Conservation (phyloP, 1,140 invertebrate genomes). For the Drosophila triauraria region DNA sequence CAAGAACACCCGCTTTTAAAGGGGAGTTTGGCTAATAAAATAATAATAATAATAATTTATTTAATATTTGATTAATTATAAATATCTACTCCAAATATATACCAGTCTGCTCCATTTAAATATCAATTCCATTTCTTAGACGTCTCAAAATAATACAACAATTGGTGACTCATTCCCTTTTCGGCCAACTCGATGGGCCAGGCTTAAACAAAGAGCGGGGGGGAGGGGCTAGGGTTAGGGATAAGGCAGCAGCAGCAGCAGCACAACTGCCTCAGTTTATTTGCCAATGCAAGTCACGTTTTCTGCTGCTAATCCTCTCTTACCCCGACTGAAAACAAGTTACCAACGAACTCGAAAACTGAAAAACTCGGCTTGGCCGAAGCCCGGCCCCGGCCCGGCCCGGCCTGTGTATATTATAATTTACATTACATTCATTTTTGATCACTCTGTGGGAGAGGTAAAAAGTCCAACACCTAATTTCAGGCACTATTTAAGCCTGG, state of each 20-base stretch:
- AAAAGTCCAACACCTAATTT: slow-evolving; percentile 69
- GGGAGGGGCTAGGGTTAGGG: neutral
- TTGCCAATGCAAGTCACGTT: slow-evolving; percentile 82
- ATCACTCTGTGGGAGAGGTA: neutral
- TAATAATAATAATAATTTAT: neutral
- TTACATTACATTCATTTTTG: slow-evolving; percentile 75
- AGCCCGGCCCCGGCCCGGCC: neutral
- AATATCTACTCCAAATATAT: neutral
- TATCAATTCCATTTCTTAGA: slow-evolving; percentile 13
- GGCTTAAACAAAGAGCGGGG: neutral
- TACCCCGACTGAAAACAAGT: slow-evolving; percentile 54
- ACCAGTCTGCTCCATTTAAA: neutral
- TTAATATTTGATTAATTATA: neutral
- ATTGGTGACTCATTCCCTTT: slow-evolving; percentile 30
- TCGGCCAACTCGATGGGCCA: slow-evolving; percentile 7
- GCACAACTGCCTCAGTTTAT: slow-evolving; percentile 69
- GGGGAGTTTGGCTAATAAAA: too few relatives aligned
- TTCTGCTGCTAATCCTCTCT: slow-evolving; percentile 46
- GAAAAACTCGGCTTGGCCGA: slow-evolving; percentile 20
- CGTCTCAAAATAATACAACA: slow-evolving; percentile 1
- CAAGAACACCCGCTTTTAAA: too few relatives aligned
- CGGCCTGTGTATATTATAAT: slow-evolving; percentile 59
- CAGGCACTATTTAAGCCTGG: neutral
- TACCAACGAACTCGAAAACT: slow-evolving; percentile 31
- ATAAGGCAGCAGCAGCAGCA: slow-evolving; percentile 13